Conservation (phyloP, 2,113 vertebrate genomes). For the Prolemur simus region DNA sequence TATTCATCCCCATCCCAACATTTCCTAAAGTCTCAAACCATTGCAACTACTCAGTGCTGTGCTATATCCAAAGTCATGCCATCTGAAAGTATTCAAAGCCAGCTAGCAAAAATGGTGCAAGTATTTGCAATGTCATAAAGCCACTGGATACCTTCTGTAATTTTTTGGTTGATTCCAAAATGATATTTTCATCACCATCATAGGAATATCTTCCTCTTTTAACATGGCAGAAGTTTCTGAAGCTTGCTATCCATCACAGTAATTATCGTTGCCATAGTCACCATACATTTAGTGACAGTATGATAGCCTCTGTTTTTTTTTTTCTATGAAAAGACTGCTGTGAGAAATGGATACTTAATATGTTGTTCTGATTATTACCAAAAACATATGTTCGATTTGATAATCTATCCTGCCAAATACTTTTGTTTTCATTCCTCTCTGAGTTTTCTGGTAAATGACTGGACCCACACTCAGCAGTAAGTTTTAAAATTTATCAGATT, state of each 20-base stretch:
- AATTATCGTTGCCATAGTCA: conserved; percentile 74
- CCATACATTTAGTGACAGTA: conserved; percentile 75
- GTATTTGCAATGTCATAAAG: conserved; percentile 90
- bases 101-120: conserved; percentile 90
- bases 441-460: conserved; percentile 87
- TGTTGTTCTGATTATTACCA: conserved; percentile 85
- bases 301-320: conserved; percentile 83
- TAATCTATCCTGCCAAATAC: conserved; percentile 81
- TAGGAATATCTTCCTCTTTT: conserved; percentile 70
- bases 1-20: background rate
- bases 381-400: conserved; percentile 79
- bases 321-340: conserved; percentile 81
- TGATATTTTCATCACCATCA: conserved; percentile 70
- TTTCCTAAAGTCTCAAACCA: background rate
- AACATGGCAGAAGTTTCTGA: conserved; percentile 89
- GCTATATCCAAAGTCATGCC: conserved; percentile 93
- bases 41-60: conserved; percentile 82
- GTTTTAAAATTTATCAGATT: conserved; percentile 85
- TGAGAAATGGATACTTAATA: conserved; percentile 84
- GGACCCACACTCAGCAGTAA: conserved; percentile 91
- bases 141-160: conserved; percentile 89
- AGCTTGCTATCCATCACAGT: conserved; percentile 83
- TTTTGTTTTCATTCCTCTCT: conserved; percentile 89
- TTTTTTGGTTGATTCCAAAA: conserved; percentile 74
- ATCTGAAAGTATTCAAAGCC: conserved; percentile 92